A percentile compares a stretch with the other conserved stretches of the same genome.
These are phyloP conservation scores for Pemphredon lugubris DNA, from an alignment of 2,888 invertebrate genomes.

Conservation along the genomic window DNA sequence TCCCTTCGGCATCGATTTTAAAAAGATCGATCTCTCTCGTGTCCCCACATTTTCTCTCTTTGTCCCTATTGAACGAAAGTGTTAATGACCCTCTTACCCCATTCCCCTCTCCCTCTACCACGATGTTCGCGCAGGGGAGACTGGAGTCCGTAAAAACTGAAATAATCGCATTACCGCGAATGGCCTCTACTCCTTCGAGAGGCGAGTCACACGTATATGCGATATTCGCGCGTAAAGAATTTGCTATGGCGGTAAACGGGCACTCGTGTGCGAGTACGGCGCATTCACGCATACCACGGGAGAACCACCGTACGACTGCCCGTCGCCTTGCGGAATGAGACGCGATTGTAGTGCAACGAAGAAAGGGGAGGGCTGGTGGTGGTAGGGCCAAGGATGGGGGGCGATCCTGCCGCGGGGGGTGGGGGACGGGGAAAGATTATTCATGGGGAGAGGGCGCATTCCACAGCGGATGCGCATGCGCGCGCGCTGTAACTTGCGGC, in stretches of 20 bases:
- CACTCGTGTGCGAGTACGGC: slow-evolving; percentile 5
- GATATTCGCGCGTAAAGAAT: slow-evolving; percentile 24
- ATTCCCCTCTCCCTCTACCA: neutral
- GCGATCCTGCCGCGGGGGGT: slow-evolving; percentile 36
- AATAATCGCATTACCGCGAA: slow-evolving; percentile 12
- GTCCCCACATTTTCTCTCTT: no score
- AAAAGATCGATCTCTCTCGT: no score
- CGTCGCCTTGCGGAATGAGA: slow-evolving; percentile 64
- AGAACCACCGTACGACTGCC: slow-evolving; percentile 57
- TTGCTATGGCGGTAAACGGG: slow-evolving; percentile 5
- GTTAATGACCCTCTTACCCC: neutral
- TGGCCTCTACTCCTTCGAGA: slow-evolving; percentile 2
- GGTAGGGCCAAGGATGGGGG: slow-evolving; percentile 7
- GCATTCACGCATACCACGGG: slow-evolving; percentile 21
- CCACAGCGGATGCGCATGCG: slow-evolving; percentile 65
- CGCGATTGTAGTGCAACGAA: slow-evolving; percentile 45
- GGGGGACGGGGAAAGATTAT: slow-evolving; percentile 57
- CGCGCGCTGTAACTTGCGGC: slow-evolving; percentile 57
- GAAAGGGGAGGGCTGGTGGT: slow-evolving; percentile 15
- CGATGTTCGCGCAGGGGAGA: no score
- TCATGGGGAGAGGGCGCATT: slow-evolving; percentile 58
- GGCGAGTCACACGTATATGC: neutral
- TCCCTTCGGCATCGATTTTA: no score
- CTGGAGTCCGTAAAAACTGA: slow-evolving; percentile 9
- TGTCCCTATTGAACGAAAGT: neutral